Percentiles rank a stretch among this genome's conserved stretches.
Evolutionary conservation across 2,113 vertebrate genomes (phyloP).

Genomic region (Puntigrus tetrazona): DNA sequence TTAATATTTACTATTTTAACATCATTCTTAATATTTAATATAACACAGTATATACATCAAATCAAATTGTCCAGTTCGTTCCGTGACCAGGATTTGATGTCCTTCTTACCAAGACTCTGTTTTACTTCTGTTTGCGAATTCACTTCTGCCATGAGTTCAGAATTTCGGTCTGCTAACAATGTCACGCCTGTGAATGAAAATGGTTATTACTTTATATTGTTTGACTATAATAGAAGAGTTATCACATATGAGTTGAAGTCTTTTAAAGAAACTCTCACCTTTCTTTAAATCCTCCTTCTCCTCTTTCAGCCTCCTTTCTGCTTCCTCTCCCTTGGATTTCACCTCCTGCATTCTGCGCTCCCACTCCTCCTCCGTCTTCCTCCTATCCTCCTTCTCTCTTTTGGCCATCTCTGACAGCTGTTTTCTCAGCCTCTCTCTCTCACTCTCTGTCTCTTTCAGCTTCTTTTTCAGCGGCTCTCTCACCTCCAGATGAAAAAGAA

Average conservation of each 20-base stretch:
- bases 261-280: constrained; percentile 67
- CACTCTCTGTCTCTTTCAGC: constrained; percentile 68
- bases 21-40: too few species aligned
- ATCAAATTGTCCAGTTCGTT: too few species aligned
- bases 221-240: neutral
- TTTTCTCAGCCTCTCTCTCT: constrained; percentile 56
- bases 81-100: neutral
- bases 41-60: too few species aligned
- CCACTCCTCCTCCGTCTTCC: constrained; percentile 67
- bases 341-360: constrained; percentile 68
- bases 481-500: constrained; percentile 62
- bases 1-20: too few species aligned
- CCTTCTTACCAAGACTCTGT: constrained; percentile 64
- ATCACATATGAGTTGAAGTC: neutral
- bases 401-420: constrained; percentile 57
- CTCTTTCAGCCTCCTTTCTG: constrained; percentile 65
- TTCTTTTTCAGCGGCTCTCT: constrained; percentile 74
- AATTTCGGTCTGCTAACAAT: constrained; percentile 73
- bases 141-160: constrained; percentile 73
- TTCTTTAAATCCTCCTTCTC: constrained; percentile 74
- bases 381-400: constrained; percentile 68
- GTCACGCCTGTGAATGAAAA: constrained; percentile 60
- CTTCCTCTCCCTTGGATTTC: constrained; percentile 61
- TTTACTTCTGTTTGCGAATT: constrained; percentile 67
- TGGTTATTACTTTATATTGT: neutral